Percentiles rank a stretch among this genome's conserved stretches.
These are phyloP conservation scores for Drosophila neotestacea DNA, from an alignment of 2,888 invertebrate species.

Conservation along the genomic window DNA sequence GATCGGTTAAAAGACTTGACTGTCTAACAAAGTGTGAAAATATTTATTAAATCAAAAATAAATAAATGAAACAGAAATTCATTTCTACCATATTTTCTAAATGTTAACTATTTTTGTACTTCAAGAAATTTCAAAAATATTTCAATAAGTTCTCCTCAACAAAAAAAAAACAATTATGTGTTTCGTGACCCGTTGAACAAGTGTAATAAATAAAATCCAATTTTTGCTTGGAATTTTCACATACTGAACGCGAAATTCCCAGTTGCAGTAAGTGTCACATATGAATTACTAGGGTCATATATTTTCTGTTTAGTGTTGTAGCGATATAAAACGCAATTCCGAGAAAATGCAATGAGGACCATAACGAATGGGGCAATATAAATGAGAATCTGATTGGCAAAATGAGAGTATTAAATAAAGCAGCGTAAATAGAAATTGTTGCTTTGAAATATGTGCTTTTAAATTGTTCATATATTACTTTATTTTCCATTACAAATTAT, in stretches of 20 bases:
- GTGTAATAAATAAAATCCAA: conserved; percentile 17
- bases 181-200: neutral
- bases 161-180: neutral
- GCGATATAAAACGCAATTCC: neutral
- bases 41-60: neutral
- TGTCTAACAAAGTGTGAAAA: neutral
- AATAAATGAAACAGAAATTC: too few species aligned
- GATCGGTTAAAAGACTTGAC: conserved; percentile 16
- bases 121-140: neutral
- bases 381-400: conserved; percentile 9
- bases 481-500: too few species aligned
- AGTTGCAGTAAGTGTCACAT: conserved; percentile 50
- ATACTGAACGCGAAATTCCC: conserved; percentile 6
- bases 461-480: neutral
- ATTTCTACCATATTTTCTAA: too few species aligned
- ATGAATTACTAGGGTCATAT: conserved; percentile 40
- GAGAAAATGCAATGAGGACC: neutral
- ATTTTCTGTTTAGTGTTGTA: conserved; percentile 30
- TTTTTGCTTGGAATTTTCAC: conserved; percentile 3
- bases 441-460: neutral
- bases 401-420: conserved; percentile 1
- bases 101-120: neutral
- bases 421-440: conserved; percentile 6
- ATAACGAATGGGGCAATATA: conserved; percentile 5
- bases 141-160: neutral